phyloP scores from a whole-genome alignment of 2,113 vertebrate species.

The Tylochromis polylepis region DNA sequence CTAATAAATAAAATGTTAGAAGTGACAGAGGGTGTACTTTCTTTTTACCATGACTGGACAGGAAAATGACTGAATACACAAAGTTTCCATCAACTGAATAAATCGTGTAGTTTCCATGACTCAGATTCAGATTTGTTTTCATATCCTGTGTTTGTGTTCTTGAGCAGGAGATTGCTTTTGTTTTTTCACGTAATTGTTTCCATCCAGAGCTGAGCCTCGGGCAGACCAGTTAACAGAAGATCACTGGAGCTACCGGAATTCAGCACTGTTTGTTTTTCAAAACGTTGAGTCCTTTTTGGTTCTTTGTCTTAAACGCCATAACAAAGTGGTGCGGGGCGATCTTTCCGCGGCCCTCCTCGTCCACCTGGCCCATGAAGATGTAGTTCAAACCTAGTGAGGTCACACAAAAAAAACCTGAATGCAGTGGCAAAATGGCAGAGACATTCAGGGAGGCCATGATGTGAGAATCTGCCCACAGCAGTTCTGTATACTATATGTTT shows the following conservation, averaged over 20 bases:
- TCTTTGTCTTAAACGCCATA: conserved; percentile 90
- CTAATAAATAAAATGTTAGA: neutral
- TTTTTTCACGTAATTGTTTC: neutral
- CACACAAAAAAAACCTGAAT: conserved; percentile 78
- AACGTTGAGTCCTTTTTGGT: conserved; percentile 84
- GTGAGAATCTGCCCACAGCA: conserved; percentile 54
- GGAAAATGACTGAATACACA: neutral
- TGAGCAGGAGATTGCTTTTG: neutral
- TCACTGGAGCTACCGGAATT: conserved; percentile 10
- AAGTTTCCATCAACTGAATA: neutral
- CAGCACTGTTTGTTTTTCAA: conserved; percentile 89
- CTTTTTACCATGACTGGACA: neutral
- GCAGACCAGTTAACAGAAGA: neutral
- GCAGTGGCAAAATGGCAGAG: conserved; percentile 74
- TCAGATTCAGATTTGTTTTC: neutral
- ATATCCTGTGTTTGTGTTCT: neutral
- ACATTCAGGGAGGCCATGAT: conserved; percentile 69
- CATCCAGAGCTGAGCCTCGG: conserved; percentile 5
- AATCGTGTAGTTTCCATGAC: neutral
- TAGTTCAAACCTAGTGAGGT: conserved; percentile 90
- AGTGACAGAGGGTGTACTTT: neutral
- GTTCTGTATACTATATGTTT: conserved; percentile 42
- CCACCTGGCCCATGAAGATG: conserved; percentile 94
- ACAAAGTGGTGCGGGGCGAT: conserved; percentile 88
- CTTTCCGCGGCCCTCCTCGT: conserved; percentile 87